phyloP scores from a whole-genome alignment of 2,797 vertebrate species.

The Psittacula derbiana region DNA sequence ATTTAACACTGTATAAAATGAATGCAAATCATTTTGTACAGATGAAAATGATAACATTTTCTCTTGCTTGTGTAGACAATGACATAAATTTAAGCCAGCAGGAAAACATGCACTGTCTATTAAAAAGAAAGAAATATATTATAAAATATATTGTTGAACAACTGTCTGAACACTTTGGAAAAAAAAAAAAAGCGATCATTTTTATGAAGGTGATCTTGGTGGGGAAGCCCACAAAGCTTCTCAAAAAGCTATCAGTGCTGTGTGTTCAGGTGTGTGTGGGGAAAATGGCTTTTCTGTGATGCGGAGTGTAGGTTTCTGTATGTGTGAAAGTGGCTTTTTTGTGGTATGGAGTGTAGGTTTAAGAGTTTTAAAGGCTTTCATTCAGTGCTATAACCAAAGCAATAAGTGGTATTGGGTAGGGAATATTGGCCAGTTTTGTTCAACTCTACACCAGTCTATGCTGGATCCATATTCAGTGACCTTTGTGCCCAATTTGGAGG shows the following conservation, averaged over 20 bases:
- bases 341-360: constrained; percentile 41
- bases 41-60: neutral
- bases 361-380: constrained; percentile 55
- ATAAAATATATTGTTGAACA: neutral
- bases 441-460: constrained; percentile 48
- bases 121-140: neutral
- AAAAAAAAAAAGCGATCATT: constrained; percentile 6
- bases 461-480: constrained; percentile 20
- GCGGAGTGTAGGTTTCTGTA: neutral
- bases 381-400: constrained; percentile 80
- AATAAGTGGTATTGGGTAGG: constrained; percentile 71
- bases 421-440: constrained; percentile 79
- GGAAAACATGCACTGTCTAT: neutral
- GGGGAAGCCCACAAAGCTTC: constrained; percentile 4
- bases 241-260: constrained; percentile 41
- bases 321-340: constrained; percentile 45
- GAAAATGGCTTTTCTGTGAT: constrained; percentile 43
- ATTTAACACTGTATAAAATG: constrained; percentile 31
- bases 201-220: constrained; percentile 7
- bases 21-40: constrained; percentile 1
- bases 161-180: neutral
- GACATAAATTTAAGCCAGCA: constrained; percentile 18
- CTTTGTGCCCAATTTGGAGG: constrained; percentile 19
- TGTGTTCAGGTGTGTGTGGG: neutral
- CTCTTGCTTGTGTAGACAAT: constrained; percentile 30